Conservation (phyloP, 2,113 vertebrate species). For the Peromyscus polionotus region DNA sequence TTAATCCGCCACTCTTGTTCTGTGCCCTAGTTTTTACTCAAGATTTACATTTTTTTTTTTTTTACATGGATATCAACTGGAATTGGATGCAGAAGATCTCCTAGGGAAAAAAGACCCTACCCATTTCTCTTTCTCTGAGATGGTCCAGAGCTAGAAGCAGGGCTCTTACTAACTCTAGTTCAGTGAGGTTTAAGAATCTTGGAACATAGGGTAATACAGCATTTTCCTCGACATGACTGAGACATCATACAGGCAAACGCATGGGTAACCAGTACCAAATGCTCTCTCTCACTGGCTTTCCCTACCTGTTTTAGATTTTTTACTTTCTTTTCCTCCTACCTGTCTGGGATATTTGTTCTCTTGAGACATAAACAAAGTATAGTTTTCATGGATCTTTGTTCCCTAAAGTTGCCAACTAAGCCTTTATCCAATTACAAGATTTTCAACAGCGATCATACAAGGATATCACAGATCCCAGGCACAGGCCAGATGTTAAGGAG, state of each 20-base stretch:
- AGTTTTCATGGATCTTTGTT: constrained; percentile 24
- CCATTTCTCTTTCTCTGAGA: constrained; percentile 40
- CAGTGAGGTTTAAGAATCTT: neutral
- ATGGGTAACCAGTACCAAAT: neutral
- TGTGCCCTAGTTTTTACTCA: neutral
- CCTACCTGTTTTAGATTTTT: neutral
- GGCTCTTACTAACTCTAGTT: neutral
- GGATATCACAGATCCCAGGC: neutral
- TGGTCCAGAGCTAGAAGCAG: neutral
- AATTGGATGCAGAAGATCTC: neutral
- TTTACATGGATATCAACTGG: neutral
- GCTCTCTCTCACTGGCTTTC: neutral
- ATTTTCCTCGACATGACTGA: constrained; percentile 35
- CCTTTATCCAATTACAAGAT: constrained; percentile 38
- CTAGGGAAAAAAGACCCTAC: neutral
- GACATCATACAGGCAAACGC: neutral
- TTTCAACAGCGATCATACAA: neutral
- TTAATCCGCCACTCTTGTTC: neutral
- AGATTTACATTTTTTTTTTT: constrained; percentile 27
- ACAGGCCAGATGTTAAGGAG: constrained; percentile 44
- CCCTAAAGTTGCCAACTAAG: neutral
- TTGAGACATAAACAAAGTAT: constrained; percentile 3
- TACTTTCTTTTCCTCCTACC: neutral
- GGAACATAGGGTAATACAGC: neutral
- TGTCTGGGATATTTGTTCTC: constrained; percentile 19